Evolutionary conservation across 2,113 vertebrate species (phyloP).

Genomic region (Silurus asotus): DNA sequence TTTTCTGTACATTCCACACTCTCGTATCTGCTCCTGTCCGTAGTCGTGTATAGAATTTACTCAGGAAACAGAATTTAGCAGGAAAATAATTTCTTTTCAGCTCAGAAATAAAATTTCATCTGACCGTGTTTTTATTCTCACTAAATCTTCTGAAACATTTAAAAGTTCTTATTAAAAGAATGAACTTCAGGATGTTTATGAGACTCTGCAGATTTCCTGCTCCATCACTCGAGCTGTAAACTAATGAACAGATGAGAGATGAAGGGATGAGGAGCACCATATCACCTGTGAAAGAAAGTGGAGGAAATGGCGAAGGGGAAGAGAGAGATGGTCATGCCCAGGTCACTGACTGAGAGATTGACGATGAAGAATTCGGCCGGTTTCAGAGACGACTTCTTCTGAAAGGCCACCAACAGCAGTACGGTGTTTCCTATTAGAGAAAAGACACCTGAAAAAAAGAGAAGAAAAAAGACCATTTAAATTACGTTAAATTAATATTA

Average conservation of each 20-base stretch:
- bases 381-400: conserved; percentile 80
- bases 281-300: conserved; percentile 80
- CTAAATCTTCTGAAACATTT: too few relatives aligned
- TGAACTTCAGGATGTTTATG: not conserved
- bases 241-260: not conserved
- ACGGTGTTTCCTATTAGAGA: conserved; percentile 78
- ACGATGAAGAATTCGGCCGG: conserved; percentile 84
- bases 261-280: not conserved
- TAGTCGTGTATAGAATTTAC: too few relatives aligned
- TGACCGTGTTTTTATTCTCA: too few relatives aligned
- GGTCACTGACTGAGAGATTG: conserved; percentile 83
- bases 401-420: conserved; percentile 82
- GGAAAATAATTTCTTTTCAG: too few relatives aligned
- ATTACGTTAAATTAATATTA: too few relatives aligned
- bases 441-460: conserved; percentile 63
- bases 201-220: not conserved
- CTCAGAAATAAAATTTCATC: too few relatives aligned
- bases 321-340: conserved; percentile 78
- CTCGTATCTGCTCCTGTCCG: too few relatives aligned
- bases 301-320: conserved; percentile 81
- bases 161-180: too few relatives aligned
- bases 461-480: not conserved
- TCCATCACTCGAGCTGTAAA: not conserved
- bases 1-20: too few relatives aligned
- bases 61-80: too few relatives aligned